Base-by-base conservation (phyloP, 2,797 vertebrate species). In the Tadarida brasiliensis region DNA sequence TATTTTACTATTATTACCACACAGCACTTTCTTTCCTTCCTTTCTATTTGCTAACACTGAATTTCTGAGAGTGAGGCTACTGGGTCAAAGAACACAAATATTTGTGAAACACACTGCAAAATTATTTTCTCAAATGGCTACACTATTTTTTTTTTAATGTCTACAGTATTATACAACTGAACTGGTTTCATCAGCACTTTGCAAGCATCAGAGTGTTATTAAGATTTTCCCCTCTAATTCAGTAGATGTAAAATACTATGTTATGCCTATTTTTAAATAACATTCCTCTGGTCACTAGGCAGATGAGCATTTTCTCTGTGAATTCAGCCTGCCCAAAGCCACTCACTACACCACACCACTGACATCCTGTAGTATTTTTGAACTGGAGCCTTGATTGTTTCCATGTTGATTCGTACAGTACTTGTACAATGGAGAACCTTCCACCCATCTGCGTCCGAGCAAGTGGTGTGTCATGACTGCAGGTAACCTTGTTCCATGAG, bases 31-130 rank as follows among this genome's bases (percentile, higher is more conserved):
- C 47, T 89, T 87, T 89, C 35, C 68, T 87, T 65, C 12, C 76
- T 74, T 87, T 73, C 39, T 77, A 49, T 71, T 92, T 87, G 67
- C 61, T 68, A 94, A 90, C 78, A 86, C 3, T 94, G 57, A 68
- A 63, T 78, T 93, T 94, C 70, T 94, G 57, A 80, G n/a, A 63
- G 7, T 87, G 30, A 84, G 20, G 1, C 44, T 93, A 65, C 56
- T 61, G 2, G 8, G 2, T 81, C 26, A 94, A 95, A 96, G 61
- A n/a, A 77, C 22, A 81, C 67, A 91, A 67, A 77, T 68, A 87
- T 68, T 63, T 89, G 12, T 84, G 26, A 94, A 90, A 92, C 16
- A 91, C 22, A 84, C 0, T 92, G 11, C 5, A 94, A 93, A 95
- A 91, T 82, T 95, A 47, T 87, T 71, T 95, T 73, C 73, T 63